Percentiles rank a stretch among this genome's conserved stretches.
phyloP scores from a whole-genome alignment of 2,797 vertebrate species.

The Myripristis jacobus region DNA sequence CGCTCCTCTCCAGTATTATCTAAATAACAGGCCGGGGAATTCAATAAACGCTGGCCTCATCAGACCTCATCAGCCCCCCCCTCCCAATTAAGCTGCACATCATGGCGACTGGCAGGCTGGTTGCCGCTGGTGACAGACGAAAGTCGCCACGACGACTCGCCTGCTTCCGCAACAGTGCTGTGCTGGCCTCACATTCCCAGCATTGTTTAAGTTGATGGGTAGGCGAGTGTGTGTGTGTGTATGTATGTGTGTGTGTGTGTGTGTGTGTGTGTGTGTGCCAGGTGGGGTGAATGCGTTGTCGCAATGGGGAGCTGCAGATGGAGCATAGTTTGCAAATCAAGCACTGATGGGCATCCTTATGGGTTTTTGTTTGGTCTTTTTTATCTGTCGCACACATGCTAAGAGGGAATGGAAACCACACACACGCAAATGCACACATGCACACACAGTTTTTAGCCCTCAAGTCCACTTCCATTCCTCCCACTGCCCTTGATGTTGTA shows the following conservation, averaged over 20 bases:
- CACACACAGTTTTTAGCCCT: background rate
- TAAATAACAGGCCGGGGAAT: slow-evolving; percentile 79
- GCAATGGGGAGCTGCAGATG: too few relatives aligned
- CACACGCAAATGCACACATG: too few relatives aligned
- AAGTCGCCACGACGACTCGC: slow-evolving; percentile 35
- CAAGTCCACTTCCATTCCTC: slow-evolving; percentile 3
- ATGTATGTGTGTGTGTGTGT: background rate
- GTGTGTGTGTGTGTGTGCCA: slow-evolving; percentile 5
- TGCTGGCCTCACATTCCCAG: slow-evolving; percentile 37
- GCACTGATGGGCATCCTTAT: slow-evolving; percentile 29
- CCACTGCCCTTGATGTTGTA: slow-evolving; percentile 46
- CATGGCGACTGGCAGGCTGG: slow-evolving; percentile 68
- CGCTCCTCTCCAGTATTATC: slow-evolving; percentile 72
- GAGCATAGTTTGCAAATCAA: background rate
- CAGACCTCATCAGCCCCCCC: slow-evolving; percentile 80
- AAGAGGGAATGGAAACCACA: too few relatives aligned
- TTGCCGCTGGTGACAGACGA: slow-evolving; percentile 76
- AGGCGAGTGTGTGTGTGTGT: background rate
- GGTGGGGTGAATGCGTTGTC: background rate
- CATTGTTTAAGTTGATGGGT: slow-evolving; percentile 28
- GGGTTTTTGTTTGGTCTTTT: slow-evolving; percentile 11
- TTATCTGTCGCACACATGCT: too few relatives aligned
- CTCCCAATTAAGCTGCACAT: slow-evolving; percentile 75
- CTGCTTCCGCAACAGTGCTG: slow-evolving; percentile 31
- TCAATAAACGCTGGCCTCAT: slow-evolving; percentile 80